These are phyloP conservation scores for Strongylocentrotus purpuratus DNA, from an alignment of 35 echinoderm and acorn worm species.

Conservation along the genomic window DNA sequence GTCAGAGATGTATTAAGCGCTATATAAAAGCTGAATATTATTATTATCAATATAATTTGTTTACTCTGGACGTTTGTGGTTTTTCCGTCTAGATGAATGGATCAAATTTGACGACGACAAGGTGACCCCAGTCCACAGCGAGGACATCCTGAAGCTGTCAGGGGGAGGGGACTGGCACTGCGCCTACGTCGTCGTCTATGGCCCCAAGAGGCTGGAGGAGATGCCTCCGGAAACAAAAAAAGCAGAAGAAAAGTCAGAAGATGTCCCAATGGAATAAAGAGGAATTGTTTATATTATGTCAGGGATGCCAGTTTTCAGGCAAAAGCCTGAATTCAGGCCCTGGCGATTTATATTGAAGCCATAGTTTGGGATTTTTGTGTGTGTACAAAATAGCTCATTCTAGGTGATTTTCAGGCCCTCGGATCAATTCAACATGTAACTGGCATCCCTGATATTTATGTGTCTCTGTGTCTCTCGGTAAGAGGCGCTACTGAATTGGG, in stretches of 20 bases:
- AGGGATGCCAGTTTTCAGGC: too few species aligned
- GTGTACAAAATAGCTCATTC: too few species aligned
- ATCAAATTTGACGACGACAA: slow-evolving; percentile 97
- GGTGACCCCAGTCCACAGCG: slow-evolving; percentile 60
- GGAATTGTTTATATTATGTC: not conserved
- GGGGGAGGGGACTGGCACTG: slow-evolving; percentile 99
- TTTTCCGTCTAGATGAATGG: slow-evolving; percentile 84
- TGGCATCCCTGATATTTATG: too few species aligned
- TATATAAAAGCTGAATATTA: too few species aligned
- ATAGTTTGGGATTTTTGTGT: too few species aligned
- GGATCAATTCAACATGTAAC: too few species aligned
- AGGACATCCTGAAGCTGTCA: slow-evolving; percentile 89
- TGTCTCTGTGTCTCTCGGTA: not conserved
- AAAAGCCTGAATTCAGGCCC: too few species aligned
- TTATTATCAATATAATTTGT: too few species aligned
- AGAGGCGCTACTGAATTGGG: not conserved
- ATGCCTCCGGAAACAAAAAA: not conserved
- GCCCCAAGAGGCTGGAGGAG: slow-evolving; percentile 70
- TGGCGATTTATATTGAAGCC: too few species aligned
- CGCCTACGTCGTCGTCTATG: slow-evolving; percentile 93
- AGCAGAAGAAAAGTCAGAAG: not conserved
- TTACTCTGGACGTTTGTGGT: too few species aligned
- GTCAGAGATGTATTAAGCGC: too few species aligned
- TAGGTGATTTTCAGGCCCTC: too few species aligned
- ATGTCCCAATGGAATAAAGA: not conserved